These are phyloP conservation scores for Drosophila neonasuta DNA, from an alignment of 2,888 invertebrate species.

Conservation along the genomic window DNA sequence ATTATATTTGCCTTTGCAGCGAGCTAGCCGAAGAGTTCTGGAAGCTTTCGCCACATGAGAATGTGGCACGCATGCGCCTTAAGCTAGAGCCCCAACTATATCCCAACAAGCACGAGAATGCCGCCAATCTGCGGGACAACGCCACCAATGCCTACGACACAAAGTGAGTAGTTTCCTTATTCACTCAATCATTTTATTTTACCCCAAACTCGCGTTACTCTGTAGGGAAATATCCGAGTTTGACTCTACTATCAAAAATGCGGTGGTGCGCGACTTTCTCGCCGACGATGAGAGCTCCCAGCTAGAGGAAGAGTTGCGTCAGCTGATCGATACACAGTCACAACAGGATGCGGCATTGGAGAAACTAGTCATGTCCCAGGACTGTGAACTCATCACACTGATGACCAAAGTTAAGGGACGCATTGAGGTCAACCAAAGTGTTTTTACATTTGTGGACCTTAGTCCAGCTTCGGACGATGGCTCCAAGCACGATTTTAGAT, in stretches of 20 bases:
- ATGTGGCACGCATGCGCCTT: constrained; percentile 85
- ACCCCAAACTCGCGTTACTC: background rate
- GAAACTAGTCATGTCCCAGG: constrained; percentile 85
- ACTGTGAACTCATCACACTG: constrained; percentile 85
- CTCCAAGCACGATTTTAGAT: constrained; percentile 83
- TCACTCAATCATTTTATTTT: too few relatives aligned
- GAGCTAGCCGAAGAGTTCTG: constrained; percentile 83
- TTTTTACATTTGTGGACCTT: constrained; percentile 85
- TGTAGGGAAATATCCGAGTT: constrained; percentile 81
- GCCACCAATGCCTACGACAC: constrained; percentile 80
- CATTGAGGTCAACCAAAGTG: constrained; percentile 85
- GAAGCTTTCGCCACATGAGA: constrained; percentile 86
- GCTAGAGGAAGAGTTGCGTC: constrained; percentile 83
- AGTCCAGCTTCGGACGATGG: constrained; percentile 83
- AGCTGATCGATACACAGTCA: constrained; percentile 81
- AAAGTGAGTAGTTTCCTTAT: constrained; percentile 65
- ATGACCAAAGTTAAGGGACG: constrained; percentile 85
- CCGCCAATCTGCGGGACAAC: constrained; percentile 85
- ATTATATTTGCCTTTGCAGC: constrained; percentile 68
- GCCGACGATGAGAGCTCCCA: constrained; percentile 82
- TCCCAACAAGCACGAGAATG: constrained; percentile 84
- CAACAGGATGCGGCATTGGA: constrained; percentile 83
- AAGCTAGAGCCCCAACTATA: constrained; percentile 84
- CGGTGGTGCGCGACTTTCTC: constrained; percentile 82
- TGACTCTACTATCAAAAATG: constrained; percentile 82